Evolutionary conservation across 2,888 invertebrate genomes (phyloP), one percentile per base, ranked within the genome.

Genomic region (Torymus aiolomorphi): DNA sequence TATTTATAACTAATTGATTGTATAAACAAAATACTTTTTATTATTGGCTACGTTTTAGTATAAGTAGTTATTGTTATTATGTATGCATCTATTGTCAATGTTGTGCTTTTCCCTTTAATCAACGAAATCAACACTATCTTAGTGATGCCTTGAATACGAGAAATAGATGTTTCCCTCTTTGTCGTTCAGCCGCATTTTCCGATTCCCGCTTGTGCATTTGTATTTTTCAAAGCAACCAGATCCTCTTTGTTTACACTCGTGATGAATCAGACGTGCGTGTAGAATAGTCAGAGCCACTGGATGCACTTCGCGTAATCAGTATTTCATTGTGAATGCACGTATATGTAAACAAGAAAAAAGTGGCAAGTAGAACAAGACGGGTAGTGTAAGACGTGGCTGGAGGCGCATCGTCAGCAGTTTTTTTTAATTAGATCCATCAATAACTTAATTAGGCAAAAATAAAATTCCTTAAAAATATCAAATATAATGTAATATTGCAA

Each of bases 151-250:
- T 51, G 65, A 51, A 51, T 51, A 65, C 13, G 18, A 65, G 20
- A 65, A 65, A 65, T 65, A 65, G 65, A 65, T 65, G 49, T 51
- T 51, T 51, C 13, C 49, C 51, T 18, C 51, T 18, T 18, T 65
- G 51, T 10, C 11, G 11, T 51, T 4, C 16, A 65, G 16, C 49
- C 16, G 16, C 13, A 20, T 65, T 51, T 65, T 51, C 49, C 12
- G 16, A 10, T 65, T 12, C 18, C 13, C 49, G 16, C 65, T 10
- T 11, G 4, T 65, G 49, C 16, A 65, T 49, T 65, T 16, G 16
- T 13, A 20, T 65, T 65, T 65, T 51, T 49, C 16, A 16, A 10
- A 16, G 49, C 12, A 65, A 51, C 51, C 13, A 14, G 65, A 51
- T 65, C 51, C 18, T 14, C 51, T 51, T 65, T 65, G 65, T 65